These are phyloP conservation scores for Cheilosia grossa DNA, from an alignment of 2,888 invertebrate species.

Conservation along the genomic window DNA sequence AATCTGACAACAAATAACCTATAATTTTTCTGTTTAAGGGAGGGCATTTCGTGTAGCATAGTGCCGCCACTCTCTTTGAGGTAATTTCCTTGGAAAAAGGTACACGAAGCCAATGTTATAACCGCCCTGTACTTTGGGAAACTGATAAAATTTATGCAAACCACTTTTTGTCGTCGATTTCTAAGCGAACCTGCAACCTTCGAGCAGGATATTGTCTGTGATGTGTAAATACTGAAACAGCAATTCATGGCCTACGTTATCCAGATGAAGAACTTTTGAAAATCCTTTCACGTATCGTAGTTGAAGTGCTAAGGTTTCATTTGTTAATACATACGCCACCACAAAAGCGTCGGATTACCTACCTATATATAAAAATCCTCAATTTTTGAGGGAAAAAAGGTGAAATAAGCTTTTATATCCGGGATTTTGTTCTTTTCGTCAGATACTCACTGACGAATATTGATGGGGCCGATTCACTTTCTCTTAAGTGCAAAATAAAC, in stretches of 20 bases:
- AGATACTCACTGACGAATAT: conserved; percentile 43
- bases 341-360: conserved; percentile 7
- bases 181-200: conserved; percentile 48
- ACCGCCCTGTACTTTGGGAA: conserved; percentile 43
- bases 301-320: conserved; percentile 70
- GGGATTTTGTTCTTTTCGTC: conserved; percentile 56
- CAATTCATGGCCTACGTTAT: conserved; percentile 60
- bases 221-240: conserved; percentile 55
- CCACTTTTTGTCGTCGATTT: conserved; percentile 68
- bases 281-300: conserved; percentile 68
- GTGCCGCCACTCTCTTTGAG: conserved; percentile 27
- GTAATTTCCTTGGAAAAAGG: conserved; percentile 62
- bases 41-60: conserved; percentile 9
- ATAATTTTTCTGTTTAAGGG: conserved; percentile 51
- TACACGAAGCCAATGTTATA: conserved; percentile 45
- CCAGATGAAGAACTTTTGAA: conserved; percentile 50
- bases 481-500: conserved; percentile 54
- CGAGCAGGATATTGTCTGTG: conserved; percentile 35
- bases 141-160: conserved; percentile 70
- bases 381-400: conserved; percentile 49
- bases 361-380: conserved; percentile 56
- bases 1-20: conserved; percentile 61
- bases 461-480: conserved; percentile 42
- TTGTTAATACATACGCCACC: conserved; percentile 52
- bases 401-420: conserved; percentile 63